Base-by-base conservation (phyloP, 2,113 vertebrate species). In the Lynx canadensis region DNA sequence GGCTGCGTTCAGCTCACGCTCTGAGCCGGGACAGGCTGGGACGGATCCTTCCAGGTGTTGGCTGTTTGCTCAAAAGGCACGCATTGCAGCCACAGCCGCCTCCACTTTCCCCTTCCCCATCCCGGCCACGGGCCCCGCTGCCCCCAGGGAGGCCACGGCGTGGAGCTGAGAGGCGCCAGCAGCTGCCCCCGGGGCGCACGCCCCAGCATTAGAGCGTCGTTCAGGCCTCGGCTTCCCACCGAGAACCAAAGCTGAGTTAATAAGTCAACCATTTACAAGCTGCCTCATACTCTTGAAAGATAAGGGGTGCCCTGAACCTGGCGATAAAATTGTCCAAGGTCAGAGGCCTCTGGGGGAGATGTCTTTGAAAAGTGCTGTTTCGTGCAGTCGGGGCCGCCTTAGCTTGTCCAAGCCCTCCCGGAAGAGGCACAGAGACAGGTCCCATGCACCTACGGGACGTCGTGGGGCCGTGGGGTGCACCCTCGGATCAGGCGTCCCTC, bases 101-200 rank as follows among this genome's bases (percentile, higher is more conserved):
- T 41, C 7, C 0, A 7, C 29, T 11, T 10, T 3, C 45, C 21
- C 16, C 66, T 50, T 41, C 50, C 52, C 15, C 3, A 1, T 0
- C 27, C 74, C n/a, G 52, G 81, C 41, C 21, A 19, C 19, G 31
- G 33, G 50, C 15, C 33, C 18, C 0, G 0, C 15, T 14, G 18
- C 25, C 11, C 55, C 2, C 0, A 0, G 2, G 7, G 25, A 38
- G 60, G 36, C 57, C 50, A 4, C 6, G 1, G 13, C 0, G 27
- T 6, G 12, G 18, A 21, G 16, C 16, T 1, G 11, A 48, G 48
- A 57, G 65, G 3, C 6, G 7, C 80, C 4, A 0, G 0, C 3
- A 52, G 78, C 48, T 23, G 3, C 3, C 19, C 45, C 45, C 9
- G 8, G 45, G 29, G 31, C 1, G 3, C 38, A 15, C 65, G 33